Percentiles rank a stretch among this genome's conserved stretches.
phyloP scores from a whole-genome alignment of 2,888 invertebrate genomes.

The Biston betularia region DNA sequence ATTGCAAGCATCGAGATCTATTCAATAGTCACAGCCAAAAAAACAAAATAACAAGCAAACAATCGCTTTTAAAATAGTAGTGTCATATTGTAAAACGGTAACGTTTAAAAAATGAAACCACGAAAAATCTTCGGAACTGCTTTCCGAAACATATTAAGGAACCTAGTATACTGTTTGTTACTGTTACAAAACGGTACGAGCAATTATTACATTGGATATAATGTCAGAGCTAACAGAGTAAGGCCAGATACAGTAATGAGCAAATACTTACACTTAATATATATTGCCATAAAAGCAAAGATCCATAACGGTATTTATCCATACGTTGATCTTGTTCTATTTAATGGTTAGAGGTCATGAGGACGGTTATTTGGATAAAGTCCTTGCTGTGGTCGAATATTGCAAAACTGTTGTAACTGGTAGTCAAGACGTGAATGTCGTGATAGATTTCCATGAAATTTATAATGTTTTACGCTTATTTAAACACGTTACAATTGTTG shows the following conservation, averaged over 20 bases:
- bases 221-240: constrained; percentile 21
- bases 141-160: not conserved
- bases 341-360: constrained; percentile 18
- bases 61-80: too few relatives aligned
- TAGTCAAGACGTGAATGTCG: not conserved
- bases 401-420: not conserved
- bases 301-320: constrained; percentile 24
- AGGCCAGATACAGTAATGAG: constrained; percentile 30
- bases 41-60: too few relatives aligned
- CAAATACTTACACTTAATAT: constrained; percentile 21
- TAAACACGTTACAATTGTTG: not conserved
- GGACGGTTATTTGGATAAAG: constrained; percentile 9
- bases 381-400: not conserved
- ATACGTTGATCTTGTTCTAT: constrained; percentile 10
- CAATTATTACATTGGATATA: constrained; percentile 32
- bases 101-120: too few relatives aligned
- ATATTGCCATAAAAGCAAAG: constrained; percentile 21
- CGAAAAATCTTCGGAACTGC: not conserved
- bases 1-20: too few relatives aligned
- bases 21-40: too few relatives aligned
- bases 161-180: constrained; percentile 10
- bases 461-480: not conserved
- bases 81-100: too few relatives aligned
- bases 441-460: not conserved
- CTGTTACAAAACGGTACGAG: constrained; percentile 27